A percentile compares a stretch with the other conserved stretches of the same genome.
phyloP scores from a whole-genome alignment of 30 jellyfish, hydroid and myxozoan genomes.

The Nemopilema nomurai region DNA sequence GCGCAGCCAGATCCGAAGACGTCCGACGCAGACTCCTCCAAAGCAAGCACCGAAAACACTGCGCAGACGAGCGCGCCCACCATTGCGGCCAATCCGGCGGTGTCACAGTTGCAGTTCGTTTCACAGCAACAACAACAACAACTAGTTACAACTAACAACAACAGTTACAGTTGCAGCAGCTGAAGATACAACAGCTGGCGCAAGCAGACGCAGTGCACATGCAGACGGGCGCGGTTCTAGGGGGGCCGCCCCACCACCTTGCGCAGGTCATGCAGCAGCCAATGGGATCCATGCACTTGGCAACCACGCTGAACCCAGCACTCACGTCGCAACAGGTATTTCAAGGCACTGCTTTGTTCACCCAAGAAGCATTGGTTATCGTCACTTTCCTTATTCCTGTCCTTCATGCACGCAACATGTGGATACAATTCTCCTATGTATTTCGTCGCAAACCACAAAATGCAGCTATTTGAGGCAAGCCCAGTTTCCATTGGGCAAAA shows the following conservation, averaged over 20 bases:
- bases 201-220: conserved; percentile 27
- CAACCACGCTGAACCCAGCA: conserved; percentile 31
- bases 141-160: conserved; percentile 40
- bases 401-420: too few relatives aligned
- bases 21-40: neutral
- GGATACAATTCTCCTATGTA: too few relatives aligned
- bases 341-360: neutral
- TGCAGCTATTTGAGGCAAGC: too few relatives aligned
- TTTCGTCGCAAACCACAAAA: too few relatives aligned
- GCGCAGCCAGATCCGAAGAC: neutral
- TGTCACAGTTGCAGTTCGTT: conserved; percentile 6
- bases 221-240: conserved; percentile 22
- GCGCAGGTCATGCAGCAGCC: conserved; percentile 36
- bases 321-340: conserved; percentile 54
- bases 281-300: conserved; percentile 45
- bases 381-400: too few relatives aligned
- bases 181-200: conserved; percentile 20
- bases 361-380: too few relatives aligned
- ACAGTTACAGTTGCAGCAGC: conserved; percentile 57
- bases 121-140: conserved; percentile 60
- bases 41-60: neutral
- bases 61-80: conserved; percentile 17
- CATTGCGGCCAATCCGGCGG: neutral
- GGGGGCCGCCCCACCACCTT: conserved; percentile 10
- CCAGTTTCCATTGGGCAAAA: too few relatives aligned